Base-by-base conservation (phyloP, 2,797 vertebrate species). In the Sebastes oblongus region DNA sequence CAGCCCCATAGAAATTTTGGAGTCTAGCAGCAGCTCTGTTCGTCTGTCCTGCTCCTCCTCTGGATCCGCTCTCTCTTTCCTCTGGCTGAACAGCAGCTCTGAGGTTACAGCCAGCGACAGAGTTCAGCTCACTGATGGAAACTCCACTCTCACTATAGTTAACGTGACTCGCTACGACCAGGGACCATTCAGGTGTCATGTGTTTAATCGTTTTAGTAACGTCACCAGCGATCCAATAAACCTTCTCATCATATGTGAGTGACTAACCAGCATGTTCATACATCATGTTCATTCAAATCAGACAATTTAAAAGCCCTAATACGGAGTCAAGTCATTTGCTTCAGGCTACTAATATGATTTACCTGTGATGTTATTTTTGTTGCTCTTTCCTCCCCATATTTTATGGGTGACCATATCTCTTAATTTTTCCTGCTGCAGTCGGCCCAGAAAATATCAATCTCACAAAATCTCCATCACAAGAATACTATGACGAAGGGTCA, bases 141-240 rank as follows among this genome's bases (percentile, higher is more conserved):
- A n/a, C 65, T 25, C 72, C 25, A 64, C 61, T 32, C 87, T 95
- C 25, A 82, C 80, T 24, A 87, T 95, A 52, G 3, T 58, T 11
- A 82, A 36, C 9, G 30, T 80, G 27, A 88, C 66, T 13, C 81
- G 90, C 62, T 89, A 86, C 30, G 93, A 95, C 54, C 62, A 50
- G 67, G 93, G 93, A 8, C 92, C 91, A 1, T 92, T 93, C 80
- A 74, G 13, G 29, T 95, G 94, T 64, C 60, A 20, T 8, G 94
- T 86, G 29, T 75, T 14, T 13, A 95, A 93, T 39, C 29, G 16
- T 24, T 11, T 94, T 69, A 94, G 90, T 71, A 69, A 70, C 16
- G 6, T 10, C 30, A 78, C 16, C 59, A 93, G 92, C 20, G 68
- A 27, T 6, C 61, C 80, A 39, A 5, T 93, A 3, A 67, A 10